Evolutionary conservation across 2,113 vertebrate species (phyloP).

Genomic region (Syngnathus scovelli): DNA sequence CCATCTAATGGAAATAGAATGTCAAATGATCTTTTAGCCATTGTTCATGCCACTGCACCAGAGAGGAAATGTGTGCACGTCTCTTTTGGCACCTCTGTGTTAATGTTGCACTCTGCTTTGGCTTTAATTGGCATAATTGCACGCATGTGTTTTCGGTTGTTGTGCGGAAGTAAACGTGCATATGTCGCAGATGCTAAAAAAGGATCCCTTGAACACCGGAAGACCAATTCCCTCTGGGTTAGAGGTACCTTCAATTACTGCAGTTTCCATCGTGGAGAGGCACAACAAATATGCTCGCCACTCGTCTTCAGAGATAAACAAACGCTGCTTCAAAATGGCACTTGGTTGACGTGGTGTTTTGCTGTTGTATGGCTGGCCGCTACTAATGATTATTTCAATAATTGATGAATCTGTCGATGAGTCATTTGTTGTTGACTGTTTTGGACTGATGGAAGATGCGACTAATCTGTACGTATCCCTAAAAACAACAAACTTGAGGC

Average conservation of each 20-base stretch:
- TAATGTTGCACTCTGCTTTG: conserved; percentile 22
- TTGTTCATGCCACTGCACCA: not conserved
- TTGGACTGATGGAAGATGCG: too few species aligned
- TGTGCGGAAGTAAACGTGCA: conserved; percentile 20
- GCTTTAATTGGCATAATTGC: conserved; percentile 61
- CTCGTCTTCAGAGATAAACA: conserved; percentile 18
- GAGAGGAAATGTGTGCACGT: not conserved
- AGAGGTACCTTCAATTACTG: conserved; percentile 33
- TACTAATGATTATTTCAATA: too few species aligned
- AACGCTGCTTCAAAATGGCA: conserved; percentile 8
- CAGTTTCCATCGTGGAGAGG: conserved; percentile 44
- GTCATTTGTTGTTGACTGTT: too few species aligned
- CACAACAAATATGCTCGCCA: conserved; percentile 2
- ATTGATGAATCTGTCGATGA: too few species aligned
- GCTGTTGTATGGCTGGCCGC: not conserved
- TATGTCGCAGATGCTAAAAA: conserved; percentile 44
- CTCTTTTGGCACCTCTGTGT: conserved; percentile 28
- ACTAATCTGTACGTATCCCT: too few species aligned
- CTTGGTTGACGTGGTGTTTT: not conserved
- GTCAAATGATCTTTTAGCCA: not conserved
- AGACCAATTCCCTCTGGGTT: conserved; percentile 40
- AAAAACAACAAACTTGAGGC: too few species aligned
- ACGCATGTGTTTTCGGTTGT: conserved; percentile 48
- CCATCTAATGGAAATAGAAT: too few species aligned
- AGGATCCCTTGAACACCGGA: conserved; percentile 51